phyloP scores from a whole-genome alignment of 2,113 vertebrate species.

The Noctilio leporinus region DNA sequence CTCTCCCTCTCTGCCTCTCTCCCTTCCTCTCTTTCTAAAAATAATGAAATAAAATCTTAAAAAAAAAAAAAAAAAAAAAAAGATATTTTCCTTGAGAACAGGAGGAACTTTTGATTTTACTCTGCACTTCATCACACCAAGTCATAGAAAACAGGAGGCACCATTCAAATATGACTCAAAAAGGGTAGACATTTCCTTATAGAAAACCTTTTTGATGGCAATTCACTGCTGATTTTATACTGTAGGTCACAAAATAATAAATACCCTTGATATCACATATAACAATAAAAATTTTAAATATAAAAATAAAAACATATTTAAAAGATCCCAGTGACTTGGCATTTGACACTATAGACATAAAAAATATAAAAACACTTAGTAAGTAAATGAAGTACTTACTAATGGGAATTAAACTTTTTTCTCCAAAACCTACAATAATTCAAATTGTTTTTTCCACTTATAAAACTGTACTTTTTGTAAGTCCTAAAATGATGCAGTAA shows the following conservation, averaged over 20 bases:
- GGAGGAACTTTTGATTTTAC: background rate
- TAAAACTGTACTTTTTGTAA: slow-evolving; percentile 10
- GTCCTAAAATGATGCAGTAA: background rate
- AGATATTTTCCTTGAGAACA: background rate
- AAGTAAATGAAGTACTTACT: background rate
- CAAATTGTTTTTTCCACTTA: slow-evolving; percentile 7
- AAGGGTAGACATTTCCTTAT: background rate
- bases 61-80: background rate
- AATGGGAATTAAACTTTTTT: background rate
- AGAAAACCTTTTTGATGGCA: slow-evolving; percentile 17
- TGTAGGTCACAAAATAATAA: slow-evolving; percentile 5
- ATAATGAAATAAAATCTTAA: too few species aligned
- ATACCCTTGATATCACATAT: background rate
- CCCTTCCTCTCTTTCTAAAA: too few species aligned
- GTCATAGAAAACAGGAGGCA: background rate
- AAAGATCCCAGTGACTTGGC: background rate
- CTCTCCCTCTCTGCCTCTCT: too few species aligned
- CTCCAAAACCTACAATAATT: background rate
- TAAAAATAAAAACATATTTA: slow-evolving; percentile 1
- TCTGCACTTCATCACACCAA: background rate
- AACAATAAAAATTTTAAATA: slow-evolving; percentile 17
- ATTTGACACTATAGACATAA: slow-evolving; percentile 11
- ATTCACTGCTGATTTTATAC: background rate
- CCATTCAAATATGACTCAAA: background rate
- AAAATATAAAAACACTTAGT: slow-evolving; percentile 35